A percentile compares a stretch with the other conserved stretches of the same genome.
phyloP scores from a whole-genome alignment of 37 sponge, comb jelly and placozoan species.

The Halichondria panicea region DNA sequence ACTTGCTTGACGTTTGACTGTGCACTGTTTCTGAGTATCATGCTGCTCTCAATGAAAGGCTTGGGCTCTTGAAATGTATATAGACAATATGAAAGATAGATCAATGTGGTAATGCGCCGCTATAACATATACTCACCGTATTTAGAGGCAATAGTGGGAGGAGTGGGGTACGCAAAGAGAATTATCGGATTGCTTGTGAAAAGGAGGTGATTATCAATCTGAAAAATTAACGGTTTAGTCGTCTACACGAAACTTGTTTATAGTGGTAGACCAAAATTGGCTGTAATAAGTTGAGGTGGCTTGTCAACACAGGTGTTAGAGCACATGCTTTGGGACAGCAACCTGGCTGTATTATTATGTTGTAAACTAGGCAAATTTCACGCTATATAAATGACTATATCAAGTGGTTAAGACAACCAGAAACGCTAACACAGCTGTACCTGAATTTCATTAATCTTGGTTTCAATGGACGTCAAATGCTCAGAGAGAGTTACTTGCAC shows the following conservation, averaged over 20 bases:
- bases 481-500: conserved; percentile 17
- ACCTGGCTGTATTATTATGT: no score
- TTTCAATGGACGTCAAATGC: conserved; percentile 14
- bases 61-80: conserved; percentile 37
- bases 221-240: no score
- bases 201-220: conserved; percentile 87
- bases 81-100: background rate
- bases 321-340: no score
- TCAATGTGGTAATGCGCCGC: background rate
- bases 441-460: conserved; percentile 48
- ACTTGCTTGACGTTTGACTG: conserved; percentile 37
- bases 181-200: conserved; percentile 60
- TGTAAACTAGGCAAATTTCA: no score
- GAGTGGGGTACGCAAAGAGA: conserved; percentile 65
- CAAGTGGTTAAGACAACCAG: no score
- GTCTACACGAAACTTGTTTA: no score
- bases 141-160: conserved; percentile 50
- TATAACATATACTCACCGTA: conserved; percentile 37
- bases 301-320: no score
- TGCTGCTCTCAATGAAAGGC: conserved; percentile 64
- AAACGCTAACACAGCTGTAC: no score
- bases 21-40: conserved; percentile 30
- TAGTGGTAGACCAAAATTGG: no score
- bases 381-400: no score
- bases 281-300: no score